phyloP scores from a whole-genome alignment of 1,140 invertebrate genomes.

The Megathymus violae region DNA sequence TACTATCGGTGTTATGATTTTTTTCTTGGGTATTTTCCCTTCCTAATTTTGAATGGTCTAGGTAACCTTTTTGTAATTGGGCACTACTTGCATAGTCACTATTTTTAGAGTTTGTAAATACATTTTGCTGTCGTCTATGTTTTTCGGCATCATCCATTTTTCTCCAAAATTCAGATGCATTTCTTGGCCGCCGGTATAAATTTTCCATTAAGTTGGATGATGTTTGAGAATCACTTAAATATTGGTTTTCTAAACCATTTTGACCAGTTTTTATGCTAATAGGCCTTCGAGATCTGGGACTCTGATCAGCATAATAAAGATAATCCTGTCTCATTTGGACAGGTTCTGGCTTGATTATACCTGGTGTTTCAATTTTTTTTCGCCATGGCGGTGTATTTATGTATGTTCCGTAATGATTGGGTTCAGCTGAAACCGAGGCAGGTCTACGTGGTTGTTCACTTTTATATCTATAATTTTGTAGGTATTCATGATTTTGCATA shows the following conservation, averaged over 20 bases:
- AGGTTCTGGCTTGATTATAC: slow-evolving; percentile 65
- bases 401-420: slow-evolving; percentile 74
- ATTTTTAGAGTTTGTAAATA: slow-evolving; percentile 66
- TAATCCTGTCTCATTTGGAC: slow-evolving; percentile 78
- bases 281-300: slow-evolving; percentile 86
- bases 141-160: slow-evolving; percentile 84
- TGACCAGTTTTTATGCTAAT: slow-evolving; percentile 84
- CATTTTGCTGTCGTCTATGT: slow-evolving; percentile 65
- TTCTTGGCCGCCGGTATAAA: slow-evolving; percentile 67
- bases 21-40: slow-evolving; percentile 37
- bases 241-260: slow-evolving; percentile 75
- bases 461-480: slow-evolving; percentile 61
- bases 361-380: slow-evolving; percentile 56
- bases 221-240: slow-evolving; percentile 81
- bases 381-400: slow-evolving; percentile 68
- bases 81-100: slow-evolving; percentile 68
- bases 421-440: slow-evolving; percentile 85
- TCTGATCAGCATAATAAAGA: slow-evolving; percentile 87
- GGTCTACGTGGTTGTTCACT: slow-evolving; percentile 79
- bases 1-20: slow-evolving; percentile 50
- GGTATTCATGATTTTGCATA: slow-evolving; percentile 75
- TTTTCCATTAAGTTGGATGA: slow-evolving; percentile 59
- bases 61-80: slow-evolving; percentile 48
- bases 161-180: slow-evolving; percentile 86
- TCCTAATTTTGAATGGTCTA: slow-evolving; percentile 54